Evolutionary conservation across 2,888 invertebrate species (phyloP), one percentile per base, ranked within the genome.

Genomic region (Chymomyza procnemis): DNA sequence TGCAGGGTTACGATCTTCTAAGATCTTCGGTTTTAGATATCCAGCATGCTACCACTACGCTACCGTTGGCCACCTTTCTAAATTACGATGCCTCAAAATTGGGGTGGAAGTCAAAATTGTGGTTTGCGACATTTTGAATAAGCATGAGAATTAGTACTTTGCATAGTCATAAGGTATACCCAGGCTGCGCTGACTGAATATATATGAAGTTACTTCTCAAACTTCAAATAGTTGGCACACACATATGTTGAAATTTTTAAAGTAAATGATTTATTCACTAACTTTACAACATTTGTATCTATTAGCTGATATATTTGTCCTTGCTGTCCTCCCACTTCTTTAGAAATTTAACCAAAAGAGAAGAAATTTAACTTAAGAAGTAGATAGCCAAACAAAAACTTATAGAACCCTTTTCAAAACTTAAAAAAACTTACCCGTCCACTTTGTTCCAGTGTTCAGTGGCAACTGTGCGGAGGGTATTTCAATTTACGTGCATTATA

Each of bases 391-490:
- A 34, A 41, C 62, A 61, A 12, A 59, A 26, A 21, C 16, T 18
- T 22, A 9, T 16, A 41, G 52, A 67, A 76, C 82, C 81, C 85
- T 82, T 78, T 69, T 84, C 82, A 80, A 79, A 74, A 66, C 68
- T 71, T 46, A 48, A 21, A 9, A 50, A 50, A n/a, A 5, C 4
- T 19, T 41, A 2, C 12, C 12, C 34, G 34, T 41, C 12, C 34
- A 12, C 12, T 41, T 41, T 12, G 3, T n/a, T 26, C 48, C 50
- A 12, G 6, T 26, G 5, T 26, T 52, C n/a, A 50, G 34, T 22
- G 16, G 6, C 14, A 9, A 16, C 34, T 57, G 46, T n/a, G n/a
- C 12, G 22, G 48, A n/a, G n/a, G 19, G 48, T 50, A 58, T 64
- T 74, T 67, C 78, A 78, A 78, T 78, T 78, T 74, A 69, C 61